Percentiles rank a stretch among this genome's conserved stretches.
These are phyloP conservation scores for Hydra vulgaris DNA, from an alignment of 30 jellyfish, hydroid and myxozoan species.

Conservation along the genomic window DNA sequence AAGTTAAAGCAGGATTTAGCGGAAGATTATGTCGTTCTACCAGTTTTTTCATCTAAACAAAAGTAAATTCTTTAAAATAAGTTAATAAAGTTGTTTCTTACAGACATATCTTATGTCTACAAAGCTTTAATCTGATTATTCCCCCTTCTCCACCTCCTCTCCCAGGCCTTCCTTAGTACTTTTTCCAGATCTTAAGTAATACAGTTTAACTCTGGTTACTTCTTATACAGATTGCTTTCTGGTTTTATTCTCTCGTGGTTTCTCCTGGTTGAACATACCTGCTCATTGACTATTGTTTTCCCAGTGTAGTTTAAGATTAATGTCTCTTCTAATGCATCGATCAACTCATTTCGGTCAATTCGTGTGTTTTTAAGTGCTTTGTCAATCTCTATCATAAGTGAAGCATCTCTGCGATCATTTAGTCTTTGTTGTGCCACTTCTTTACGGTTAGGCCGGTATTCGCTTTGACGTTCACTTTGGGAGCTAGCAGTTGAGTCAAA, in stretches of 20 bases:
- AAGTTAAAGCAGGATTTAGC: constrained; percentile 20
- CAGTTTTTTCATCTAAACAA: constrained; percentile 10
- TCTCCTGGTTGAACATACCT: constrained; percentile 10
- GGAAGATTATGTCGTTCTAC: constrained; percentile 23
- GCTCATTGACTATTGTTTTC: constrained; percentile 3
- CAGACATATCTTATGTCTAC: too few relatives aligned
- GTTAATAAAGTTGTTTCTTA: too few relatives aligned
- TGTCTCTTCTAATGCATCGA: constrained; percentile 9
- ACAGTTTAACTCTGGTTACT: too few relatives aligned
- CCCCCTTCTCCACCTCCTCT: too few relatives aligned
- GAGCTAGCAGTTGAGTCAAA: not conserved
- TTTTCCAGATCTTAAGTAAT: too few relatives aligned
- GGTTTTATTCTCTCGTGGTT: too few relatives aligned
- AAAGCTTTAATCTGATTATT: too few relatives aligned
- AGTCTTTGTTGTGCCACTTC: constrained; percentile 13
- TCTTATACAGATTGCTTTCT: too few relatives aligned
- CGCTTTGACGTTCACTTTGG: constrained; percentile 2
- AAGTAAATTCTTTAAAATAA: too few relatives aligned
- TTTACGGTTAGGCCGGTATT: not conserved
- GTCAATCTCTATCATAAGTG: constrained; percentile 9
- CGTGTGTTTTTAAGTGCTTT: not conserved
- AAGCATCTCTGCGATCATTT: constrained; percentile 21
- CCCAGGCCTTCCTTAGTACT: too few relatives aligned
- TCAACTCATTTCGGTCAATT: constrained; percentile 13
- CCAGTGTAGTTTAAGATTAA: not conserved